A percentile compares a stretch with the other conserved stretches of the same genome.
Evolutionary conservation across 2,888 invertebrate species (phyloP).

Genomic region (Caenorhabditis virilis): DNA sequence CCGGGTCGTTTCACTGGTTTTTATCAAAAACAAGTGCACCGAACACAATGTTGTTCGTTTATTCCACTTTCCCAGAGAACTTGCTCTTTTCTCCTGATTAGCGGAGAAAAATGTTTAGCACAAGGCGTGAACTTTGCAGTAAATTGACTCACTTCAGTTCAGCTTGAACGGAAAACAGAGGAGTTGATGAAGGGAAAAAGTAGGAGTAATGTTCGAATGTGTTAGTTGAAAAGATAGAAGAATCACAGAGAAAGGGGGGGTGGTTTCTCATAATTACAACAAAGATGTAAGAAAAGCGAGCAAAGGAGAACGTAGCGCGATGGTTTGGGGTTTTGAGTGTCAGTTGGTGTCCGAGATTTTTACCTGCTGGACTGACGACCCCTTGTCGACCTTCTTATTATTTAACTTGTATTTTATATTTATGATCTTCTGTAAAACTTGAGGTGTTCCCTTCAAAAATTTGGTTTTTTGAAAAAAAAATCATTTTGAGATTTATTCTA

Average conservation of each 20-base stretch:
- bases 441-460: neutral
- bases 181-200: no score
- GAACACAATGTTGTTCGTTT: constrained; percentile 1
- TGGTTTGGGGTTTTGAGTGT: constrained; percentile 7
- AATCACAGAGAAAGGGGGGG: no score
- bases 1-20: constrained; percentile 1
- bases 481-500: neutral
- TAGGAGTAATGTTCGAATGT: no score
- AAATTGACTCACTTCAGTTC: neutral
- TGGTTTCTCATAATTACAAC: constrained; percentile 44
- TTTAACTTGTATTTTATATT: neutral
- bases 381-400: neutral
- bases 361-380: constrained; percentile 10
- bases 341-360: constrained; percentile 24
- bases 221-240: no score
- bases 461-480: no score
- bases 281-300: constrained; percentile 2
- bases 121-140: neutral
- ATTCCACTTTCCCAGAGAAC: neutral
- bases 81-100: no score
- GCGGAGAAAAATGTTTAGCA: no score
- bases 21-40: no score
- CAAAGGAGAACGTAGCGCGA: neutral
- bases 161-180: neutral
- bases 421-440: neutral